Evolutionary conservation across 2,888 invertebrate genomes (phyloP), one percentile per base, ranked within the genome.

Genomic region (Amiota minor): DNA sequence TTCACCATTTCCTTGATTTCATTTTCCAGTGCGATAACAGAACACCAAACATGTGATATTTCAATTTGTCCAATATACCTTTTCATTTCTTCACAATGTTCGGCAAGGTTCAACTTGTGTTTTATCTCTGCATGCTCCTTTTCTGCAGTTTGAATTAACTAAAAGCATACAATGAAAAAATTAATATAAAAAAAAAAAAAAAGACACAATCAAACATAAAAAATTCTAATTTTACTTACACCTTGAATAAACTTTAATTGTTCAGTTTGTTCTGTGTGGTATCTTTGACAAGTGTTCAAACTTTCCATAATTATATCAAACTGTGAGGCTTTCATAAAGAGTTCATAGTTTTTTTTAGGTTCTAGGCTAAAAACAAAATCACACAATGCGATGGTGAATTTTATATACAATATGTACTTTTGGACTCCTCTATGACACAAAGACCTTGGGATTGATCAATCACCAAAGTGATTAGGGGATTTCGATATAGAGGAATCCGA

Each of bases 11-110:
- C 79, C 83, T 90, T 77, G 86, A 91, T 81, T 79, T 91, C 65
- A 75, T 88, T 76, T 86, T 91, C 89, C 71, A 91, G 89, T 55
- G 91, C 90, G 0, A 79, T 88, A 18, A 92, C 91, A 77, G 82
- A 74, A 20, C 85, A 68, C 90, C 90, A 90, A 8, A 81, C 77
- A 18, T 80, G 75, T 78, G 85, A 84, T 1, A 81, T 68, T 46
- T 70, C 71, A 47, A 77, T 73, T 64, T 81, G 70, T 16, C 70
- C 14, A 2, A 83, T 46, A 72, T 74, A 70, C 9, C 14, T 20
- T 14, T 67, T 50, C 67, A 50, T 23, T 23, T 46, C 10, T 20
- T 67, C 50, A 8, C 23, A 20, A 4, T 14, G 23, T 23, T 9
- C 1, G 11, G 20, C 14, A 9, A 20, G 11, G 11, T 50, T 4